Conservation (phyloP, 2,888 invertebrate species). For the Conomelus anceps region DNA sequence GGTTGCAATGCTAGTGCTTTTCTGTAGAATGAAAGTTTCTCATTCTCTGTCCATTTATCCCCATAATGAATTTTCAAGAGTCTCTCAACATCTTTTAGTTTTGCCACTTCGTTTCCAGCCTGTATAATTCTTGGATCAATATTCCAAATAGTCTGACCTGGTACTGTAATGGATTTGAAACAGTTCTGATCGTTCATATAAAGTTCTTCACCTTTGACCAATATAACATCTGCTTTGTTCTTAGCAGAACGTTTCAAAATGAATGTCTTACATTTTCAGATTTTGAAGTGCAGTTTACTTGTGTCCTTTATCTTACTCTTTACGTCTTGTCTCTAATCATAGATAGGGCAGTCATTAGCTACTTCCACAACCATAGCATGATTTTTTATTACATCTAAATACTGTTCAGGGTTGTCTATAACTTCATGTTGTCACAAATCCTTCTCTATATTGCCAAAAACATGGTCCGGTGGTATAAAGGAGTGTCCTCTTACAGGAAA, state of each 20-base stretch:
- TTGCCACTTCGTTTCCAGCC: not conserved
- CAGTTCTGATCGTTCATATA: not conserved
- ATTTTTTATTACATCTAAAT: slow-evolving; percentile 25
- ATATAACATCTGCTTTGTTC: not conserved
- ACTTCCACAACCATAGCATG: slow-evolving; percentile 26
- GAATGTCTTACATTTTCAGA: not conserved
- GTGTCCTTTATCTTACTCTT: not conserved
- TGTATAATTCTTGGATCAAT: not conserved
- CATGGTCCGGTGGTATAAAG: slow-evolving; percentile 34
- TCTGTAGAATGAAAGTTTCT: not conserved
- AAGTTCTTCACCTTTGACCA: not conserved
- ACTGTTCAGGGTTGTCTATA: slow-evolving; percentile 29
- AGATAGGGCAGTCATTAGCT: slow-evolving; percentile 22
- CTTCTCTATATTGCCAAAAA: slow-evolving; percentile 36
- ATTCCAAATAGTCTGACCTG: not conserved
- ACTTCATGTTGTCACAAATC: slow-evolving; percentile 27
- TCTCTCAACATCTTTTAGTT: not conserved
- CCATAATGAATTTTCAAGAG: slow-evolving; percentile 5
- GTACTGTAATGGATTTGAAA: not conserved
- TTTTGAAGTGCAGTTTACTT: not conserved
- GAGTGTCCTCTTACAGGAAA: slow-evolving; percentile 37
- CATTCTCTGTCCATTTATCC: slow-evolving; percentile 2
- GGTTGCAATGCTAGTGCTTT: not conserved
- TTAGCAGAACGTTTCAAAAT: not conserved
- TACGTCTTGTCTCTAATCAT: slow-evolving; percentile 23